These are phyloP conservation scores for Hydractinia echinata DNA, from an alignment of 30 jellyfish, hydroid and myxozoan species.

Conservation along the genomic window DNA sequence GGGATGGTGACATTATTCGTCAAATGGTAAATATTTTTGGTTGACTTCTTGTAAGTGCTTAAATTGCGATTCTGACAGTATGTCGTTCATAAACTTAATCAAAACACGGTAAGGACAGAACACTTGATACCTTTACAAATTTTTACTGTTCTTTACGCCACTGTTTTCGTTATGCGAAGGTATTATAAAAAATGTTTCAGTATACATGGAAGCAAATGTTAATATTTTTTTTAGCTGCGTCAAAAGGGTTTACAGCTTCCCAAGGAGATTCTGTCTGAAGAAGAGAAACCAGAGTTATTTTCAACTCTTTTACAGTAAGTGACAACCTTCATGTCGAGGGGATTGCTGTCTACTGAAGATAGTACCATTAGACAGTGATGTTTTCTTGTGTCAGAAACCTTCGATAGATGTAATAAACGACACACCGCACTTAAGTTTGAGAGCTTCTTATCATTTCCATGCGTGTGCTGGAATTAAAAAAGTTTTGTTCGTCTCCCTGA, in stretches of 20 bases:
- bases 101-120: background rate
- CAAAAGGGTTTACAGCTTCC: background rate
- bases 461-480: no score
- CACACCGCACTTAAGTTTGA: no score
- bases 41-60: background rate
- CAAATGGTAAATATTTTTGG: constrained; percentile 50
- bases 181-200: no score
- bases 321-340: background rate
- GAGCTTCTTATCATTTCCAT: no score
- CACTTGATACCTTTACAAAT: background rate
- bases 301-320: background rate
- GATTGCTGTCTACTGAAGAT: no score
- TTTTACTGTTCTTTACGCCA: no score
- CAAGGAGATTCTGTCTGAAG: background rate
- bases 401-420: no score
- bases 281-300: constrained; percentile 8
- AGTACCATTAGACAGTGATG: no score
- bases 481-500: no score
- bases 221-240: constrained; percentile 1
- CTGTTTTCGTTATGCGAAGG: no score
- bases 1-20: constrained; percentile 76
- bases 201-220: no score
- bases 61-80: background rate
- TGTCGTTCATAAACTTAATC: background rate
- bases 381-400: no score